These are phyloP conservation scores for Adelphocoris suturalis DNA, from an alignment of 2,888 invertebrate genomes.

Conservation along the genomic window DNA sequence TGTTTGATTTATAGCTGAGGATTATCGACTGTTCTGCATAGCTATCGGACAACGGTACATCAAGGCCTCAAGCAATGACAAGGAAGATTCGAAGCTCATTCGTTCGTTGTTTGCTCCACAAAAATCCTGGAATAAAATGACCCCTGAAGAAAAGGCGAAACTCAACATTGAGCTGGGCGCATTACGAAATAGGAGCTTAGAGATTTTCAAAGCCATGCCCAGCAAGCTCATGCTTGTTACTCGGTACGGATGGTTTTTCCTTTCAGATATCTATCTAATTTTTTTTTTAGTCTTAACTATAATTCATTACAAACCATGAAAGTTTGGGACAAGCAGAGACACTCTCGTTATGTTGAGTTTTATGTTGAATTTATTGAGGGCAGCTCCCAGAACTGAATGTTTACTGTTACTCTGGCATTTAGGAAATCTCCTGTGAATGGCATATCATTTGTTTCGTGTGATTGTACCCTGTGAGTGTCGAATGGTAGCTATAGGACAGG, in stretches of 20 bases:
- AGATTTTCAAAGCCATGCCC: conserved; percentile 77
- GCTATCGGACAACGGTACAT: conserved; percentile 78
- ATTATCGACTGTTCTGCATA: conserved; percentile 78
- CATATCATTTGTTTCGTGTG: too few species aligned
- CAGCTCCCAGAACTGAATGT: too few species aligned
- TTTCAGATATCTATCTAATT: background rate
- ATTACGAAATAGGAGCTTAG: conserved; percentile 77
- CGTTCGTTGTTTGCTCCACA: conserved; percentile 75
- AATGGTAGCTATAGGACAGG: too few species aligned
- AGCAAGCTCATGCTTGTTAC: conserved; percentile 76
- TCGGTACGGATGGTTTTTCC: conserved; percentile 74
- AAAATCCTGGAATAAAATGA: conserved; percentile 74
- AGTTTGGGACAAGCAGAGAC: too few species aligned
- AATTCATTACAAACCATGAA: too few species aligned
- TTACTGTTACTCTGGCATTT: too few species aligned
- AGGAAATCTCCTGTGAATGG: too few species aligned
- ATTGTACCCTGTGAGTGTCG: too few species aligned
- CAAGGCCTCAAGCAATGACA: conserved; percentile 74
- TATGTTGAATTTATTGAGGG: too few species aligned
- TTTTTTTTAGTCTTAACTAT: too few species aligned
- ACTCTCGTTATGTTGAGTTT: too few species aligned
- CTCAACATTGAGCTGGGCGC: conserved; percentile 76
- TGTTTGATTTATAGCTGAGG: conserved; percentile 75
- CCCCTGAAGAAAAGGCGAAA: conserved; percentile 77
- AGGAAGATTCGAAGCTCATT: conserved; percentile 74